Evolutionary conservation across 2,797 vertebrate genomes (phyloP).

Genomic region (Sardinella longiceps): DNA sequence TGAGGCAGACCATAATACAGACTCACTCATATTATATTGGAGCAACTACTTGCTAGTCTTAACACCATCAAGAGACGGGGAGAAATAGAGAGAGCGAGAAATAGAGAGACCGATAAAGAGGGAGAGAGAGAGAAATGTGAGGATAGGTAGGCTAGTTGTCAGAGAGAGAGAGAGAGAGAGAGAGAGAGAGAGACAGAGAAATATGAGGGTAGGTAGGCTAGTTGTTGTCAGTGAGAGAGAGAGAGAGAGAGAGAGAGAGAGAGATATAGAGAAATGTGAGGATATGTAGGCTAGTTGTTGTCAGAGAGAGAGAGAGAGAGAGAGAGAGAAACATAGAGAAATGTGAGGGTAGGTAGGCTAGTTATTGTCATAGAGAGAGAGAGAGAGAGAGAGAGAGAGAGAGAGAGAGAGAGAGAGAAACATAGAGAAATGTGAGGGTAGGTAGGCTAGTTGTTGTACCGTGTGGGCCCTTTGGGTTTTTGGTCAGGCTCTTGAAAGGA

Average conservation of each 20-base stretch:
- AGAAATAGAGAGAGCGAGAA: too few relatives aligned
- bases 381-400: neutral
- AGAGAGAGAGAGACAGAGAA: slow-evolving; percentile 63
- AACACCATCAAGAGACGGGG: too few relatives aligned
- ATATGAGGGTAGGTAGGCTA: too few relatives aligned
- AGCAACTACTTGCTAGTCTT: too few relatives aligned
- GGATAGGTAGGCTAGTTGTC: too few relatives aligned
- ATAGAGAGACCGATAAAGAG: too few relatives aligned
- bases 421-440: neutral
- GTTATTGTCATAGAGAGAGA: too few relatives aligned
- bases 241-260: neutral
- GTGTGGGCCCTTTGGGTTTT: slow-evolving; percentile 48
- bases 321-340: slow-evolving; percentile 44
- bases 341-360: too few relatives aligned
- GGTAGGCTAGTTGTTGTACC: slow-evolving; percentile 27
- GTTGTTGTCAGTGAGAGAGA: neutral
- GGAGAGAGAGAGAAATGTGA: neutral
- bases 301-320: neutral
- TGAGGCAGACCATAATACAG: too few relatives aligned
- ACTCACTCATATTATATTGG: too few relatives aligned
- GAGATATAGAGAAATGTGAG: slow-evolving; percentile 31
- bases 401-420: neutral
- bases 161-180: slow-evolving; percentile 55
- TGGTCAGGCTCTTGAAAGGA: slow-evolving; percentile 77
- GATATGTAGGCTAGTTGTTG: too few relatives aligned